Conservation (phyloP, 2,888 invertebrate genomes). For the Acronicta alni region DNA sequence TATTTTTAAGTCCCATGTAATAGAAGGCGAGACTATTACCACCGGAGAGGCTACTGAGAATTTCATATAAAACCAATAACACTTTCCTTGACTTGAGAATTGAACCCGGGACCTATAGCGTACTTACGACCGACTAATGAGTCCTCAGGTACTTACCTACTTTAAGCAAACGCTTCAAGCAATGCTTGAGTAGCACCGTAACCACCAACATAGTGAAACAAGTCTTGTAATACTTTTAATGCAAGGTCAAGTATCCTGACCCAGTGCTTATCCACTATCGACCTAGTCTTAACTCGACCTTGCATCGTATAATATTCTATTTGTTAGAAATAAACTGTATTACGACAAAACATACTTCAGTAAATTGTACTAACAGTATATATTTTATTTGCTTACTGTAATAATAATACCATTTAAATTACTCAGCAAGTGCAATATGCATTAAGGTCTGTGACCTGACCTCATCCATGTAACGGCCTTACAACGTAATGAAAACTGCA, state of each 20-base stretch:
- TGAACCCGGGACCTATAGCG: too few species aligned
- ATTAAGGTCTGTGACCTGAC: conserved; percentile 66
- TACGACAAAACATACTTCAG: conserved; percentile 22
- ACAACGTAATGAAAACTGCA: conserved; percentile 61
- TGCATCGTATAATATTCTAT: conserved; percentile 49
- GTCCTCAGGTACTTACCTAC: too few species aligned
- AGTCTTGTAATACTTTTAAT: conserved; percentile 43
- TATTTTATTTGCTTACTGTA: conserved; percentile 49
- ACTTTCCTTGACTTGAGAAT: too few species aligned
- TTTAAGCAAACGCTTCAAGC: background rate
- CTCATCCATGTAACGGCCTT: conserved; percentile 63
- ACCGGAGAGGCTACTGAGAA: too few species aligned
- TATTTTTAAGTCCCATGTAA: too few species aligned
- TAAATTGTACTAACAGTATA: conserved; percentile 20
- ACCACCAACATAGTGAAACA: conserved; percentile 22
- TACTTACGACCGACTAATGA: background rate
- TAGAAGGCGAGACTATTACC: too few species aligned
- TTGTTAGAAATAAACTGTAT: conserved; percentile 36
- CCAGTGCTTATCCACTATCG: conserved; percentile 47
- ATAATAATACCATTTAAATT: conserved; percentile 48
- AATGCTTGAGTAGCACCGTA: conserved; percentile 5
- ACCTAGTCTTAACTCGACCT: conserved; percentile 51
- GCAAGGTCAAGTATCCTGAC: conserved; percentile 56
- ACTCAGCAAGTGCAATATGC: conserved; percentile 59
- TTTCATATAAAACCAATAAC: too few species aligned